phyloP scores from a whole-genome alignment of 2,113 vertebrate genomes.

The Pelecanoides urinatrix region DNA sequence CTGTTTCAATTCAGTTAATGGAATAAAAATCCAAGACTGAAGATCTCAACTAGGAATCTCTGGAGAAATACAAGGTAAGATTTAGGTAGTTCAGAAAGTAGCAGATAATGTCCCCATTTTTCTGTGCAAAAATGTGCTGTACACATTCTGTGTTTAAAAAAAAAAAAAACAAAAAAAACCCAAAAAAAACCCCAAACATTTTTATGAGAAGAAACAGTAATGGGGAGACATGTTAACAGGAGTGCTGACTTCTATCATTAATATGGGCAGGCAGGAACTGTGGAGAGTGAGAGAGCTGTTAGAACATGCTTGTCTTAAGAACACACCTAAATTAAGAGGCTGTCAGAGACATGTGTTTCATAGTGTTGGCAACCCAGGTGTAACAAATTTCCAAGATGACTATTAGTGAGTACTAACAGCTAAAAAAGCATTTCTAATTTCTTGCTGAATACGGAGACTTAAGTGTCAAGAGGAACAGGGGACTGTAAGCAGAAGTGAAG shows the following conservation, averaged over 20 bases:
- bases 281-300: conserved; percentile 3
- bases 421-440: conserved; percentile 27
- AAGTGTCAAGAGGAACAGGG: background rate
- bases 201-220: background rate
- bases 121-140: background rate
- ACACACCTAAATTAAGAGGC: conserved; percentile 26
- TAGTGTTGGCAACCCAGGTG: conserved; percentile 20
- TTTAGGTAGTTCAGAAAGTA: background rate
- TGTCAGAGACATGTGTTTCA: conserved; percentile 17
- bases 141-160: background rate
- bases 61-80: background rate
- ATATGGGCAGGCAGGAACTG: background rate
- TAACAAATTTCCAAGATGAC: conserved; percentile 31
- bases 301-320: conserved; percentile 35
- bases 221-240: conserved; percentile 19
- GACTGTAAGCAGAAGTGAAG: background rate
- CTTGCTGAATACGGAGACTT: background rate
- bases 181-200: background rate
- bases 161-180: background rate
- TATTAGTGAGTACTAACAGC: conserved; percentile 38
- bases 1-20: background rate
- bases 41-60: background rate
- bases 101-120: background rate
- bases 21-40: background rate
- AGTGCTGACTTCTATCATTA: conserved; percentile 34